Percentiles rank a stretch among this genome's conserved stretches.
phyloP scores from a whole-genome alignment of 1,140 invertebrate genomes.

The Solen grandis region DNA sequence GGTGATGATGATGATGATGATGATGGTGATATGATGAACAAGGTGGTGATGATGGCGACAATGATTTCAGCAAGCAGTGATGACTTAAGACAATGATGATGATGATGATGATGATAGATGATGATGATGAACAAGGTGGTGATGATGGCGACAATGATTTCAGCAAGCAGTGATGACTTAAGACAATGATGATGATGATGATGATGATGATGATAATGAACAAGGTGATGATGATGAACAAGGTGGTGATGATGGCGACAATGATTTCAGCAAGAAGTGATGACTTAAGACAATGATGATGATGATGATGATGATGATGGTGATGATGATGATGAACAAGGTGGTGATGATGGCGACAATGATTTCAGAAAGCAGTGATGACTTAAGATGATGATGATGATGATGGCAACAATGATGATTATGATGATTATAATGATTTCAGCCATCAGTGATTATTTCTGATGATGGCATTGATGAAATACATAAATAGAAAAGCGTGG shows the following conservation, averaged over 20 bases:
- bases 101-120: neutral
- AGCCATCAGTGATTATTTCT: neutral
- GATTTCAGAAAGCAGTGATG: neutral
- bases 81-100: no score
- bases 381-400: no score
- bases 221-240: neutral
- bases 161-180: neutral
- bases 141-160: neutral
- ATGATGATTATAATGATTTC: no score
- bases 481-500: no score
- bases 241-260: neutral
- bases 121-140: neutral
- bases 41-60: neutral
- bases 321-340: no score
- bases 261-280: neutral
- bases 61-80: neutral
- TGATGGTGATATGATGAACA: no score
- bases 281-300: no score
- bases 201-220: no score
- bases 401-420: no score
- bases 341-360: neutral
- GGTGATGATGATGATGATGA: no score
- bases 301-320: constrained; percentile 1
- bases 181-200: no score
- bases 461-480: no score